Conservation (phyloP, 2,888 invertebrate species). For the Torymus auratus region DNA sequence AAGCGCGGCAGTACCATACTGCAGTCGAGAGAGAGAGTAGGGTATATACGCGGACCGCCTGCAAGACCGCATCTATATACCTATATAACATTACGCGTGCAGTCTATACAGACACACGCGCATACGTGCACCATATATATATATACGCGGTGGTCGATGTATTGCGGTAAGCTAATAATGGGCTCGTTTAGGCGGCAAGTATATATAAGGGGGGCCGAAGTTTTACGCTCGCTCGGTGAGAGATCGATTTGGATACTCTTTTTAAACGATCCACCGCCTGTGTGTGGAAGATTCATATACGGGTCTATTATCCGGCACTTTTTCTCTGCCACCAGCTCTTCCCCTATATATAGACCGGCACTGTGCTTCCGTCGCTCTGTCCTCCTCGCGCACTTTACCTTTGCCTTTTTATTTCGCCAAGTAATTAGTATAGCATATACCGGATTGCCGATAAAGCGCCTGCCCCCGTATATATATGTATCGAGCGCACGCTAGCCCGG, state of each 20-base stretch:
- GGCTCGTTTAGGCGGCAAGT: neutral
- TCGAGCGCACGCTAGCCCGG: neutral
- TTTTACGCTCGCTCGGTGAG: no score
- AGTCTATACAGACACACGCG: neutral
- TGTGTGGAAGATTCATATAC: slow-evolving; percentile 9
- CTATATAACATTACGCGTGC: no score
- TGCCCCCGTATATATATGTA: neutral
- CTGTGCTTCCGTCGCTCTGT: slow-evolving; percentile 11
- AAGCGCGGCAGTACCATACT: neutral
- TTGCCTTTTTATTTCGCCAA: slow-evolving; percentile 41
- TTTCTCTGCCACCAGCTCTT: no score
- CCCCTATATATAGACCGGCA: neutral
- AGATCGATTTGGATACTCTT: no score
- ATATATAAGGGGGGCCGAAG: no score
- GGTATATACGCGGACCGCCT: neutral
- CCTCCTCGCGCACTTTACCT: neutral
- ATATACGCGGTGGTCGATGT: neutral
- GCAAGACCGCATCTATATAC: neutral
- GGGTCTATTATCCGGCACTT: neutral
- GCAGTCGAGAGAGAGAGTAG: no score
- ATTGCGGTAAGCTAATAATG: slow-evolving; percentile 55
- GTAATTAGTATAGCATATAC: slow-evolving; percentile 52
- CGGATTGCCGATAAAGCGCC: slow-evolving; percentile 43
- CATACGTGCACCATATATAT: neutral
- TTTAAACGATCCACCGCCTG: no score